A percentile compares a stretch with the other conserved stretches of the same genome.
Evolutionary conservation across 2,797 vertebrate genomes (phyloP).

Genomic region (Lacerta bilineata): DNA sequence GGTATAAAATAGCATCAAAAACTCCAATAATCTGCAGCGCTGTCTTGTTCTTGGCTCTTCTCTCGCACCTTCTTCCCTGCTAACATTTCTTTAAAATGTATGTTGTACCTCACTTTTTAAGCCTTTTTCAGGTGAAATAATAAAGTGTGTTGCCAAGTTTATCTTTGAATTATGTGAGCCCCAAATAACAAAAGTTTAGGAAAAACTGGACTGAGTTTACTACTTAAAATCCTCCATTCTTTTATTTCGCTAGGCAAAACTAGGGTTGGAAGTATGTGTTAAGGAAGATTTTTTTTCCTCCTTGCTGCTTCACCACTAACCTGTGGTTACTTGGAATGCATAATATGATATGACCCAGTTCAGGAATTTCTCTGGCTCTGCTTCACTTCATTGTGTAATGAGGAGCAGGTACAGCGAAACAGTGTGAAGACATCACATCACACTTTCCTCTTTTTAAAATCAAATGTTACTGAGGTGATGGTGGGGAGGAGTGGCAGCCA

Average conservation of each 20-base stretch:
- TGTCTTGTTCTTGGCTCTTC: not conserved
- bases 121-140: not conserved
- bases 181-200: not conserved
- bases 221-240: not conserved
- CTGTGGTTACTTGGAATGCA: not conserved
- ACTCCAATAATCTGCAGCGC: not conserved
- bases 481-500: not conserved
- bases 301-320: not conserved
- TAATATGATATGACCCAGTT: not conserved
- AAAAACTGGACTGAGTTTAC: not conserved
- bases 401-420: not conserved
- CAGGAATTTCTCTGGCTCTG: not conserved
- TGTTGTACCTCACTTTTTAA: not conserved
- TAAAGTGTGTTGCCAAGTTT: not conserved
- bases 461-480: not conserved
- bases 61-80: not conserved
- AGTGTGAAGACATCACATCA: too few relatives aligned
- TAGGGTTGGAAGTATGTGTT: not conserved
- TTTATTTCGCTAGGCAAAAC: not conserved
- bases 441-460: too few relatives aligned
- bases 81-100: not conserved
- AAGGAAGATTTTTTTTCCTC: not conserved
- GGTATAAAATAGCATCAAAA: not conserved
- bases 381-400: not conserved
- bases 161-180: not conserved